Evolutionary conservation across 2,113 vertebrate species (phyloP).

Genomic region (Toxotes chatareus): DNA sequence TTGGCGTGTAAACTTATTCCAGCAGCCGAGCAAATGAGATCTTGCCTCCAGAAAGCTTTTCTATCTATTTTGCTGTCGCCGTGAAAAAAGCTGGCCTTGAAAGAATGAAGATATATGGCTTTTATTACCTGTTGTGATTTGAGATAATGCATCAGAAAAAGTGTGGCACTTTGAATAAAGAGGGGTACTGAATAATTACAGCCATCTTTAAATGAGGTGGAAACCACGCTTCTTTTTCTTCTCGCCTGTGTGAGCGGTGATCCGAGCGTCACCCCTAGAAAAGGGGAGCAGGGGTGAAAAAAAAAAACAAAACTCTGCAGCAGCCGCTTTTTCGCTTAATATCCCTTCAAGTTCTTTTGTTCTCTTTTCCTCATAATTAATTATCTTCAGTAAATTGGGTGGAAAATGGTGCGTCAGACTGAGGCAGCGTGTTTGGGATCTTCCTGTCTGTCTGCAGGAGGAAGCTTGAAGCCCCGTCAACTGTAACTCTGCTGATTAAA

Average conservation of each 20-base stretch:
- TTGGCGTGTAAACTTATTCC: constrained; percentile 38
- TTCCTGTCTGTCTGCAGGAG: constrained; percentile 20
- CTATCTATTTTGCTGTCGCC: constrained; percentile 41
- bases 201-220: constrained; percentile 63
- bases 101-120: constrained; percentile 69
- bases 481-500: constrained; percentile 45
- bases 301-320: neutral
- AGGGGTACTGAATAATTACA: constrained; percentile 57
- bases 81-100: neutral
- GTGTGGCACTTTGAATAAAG: constrained; percentile 42
- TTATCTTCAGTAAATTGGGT: constrained; percentile 56
- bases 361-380: constrained; percentile 38
- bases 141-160: constrained; percentile 57
- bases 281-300: neutral
- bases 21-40: constrained; percentile 38
- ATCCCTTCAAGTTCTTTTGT: constrained; percentile 18
- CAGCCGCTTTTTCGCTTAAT: neutral
- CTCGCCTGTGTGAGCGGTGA: constrained; percentile 21
- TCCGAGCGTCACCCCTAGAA: neutral
- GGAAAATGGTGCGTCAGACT: neutral
- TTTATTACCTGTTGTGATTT: constrained; percentile 59
- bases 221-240: constrained; percentile 43
- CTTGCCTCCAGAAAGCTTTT: constrained; percentile 33
- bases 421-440: constrained; percentile 14
- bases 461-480: constrained; percentile 30